Percentiles rank a stretch among this genome's conserved stretches.
Conservation (phyloP, 2,113 vertebrate species). For the Aepyceros melampus region DNA sequence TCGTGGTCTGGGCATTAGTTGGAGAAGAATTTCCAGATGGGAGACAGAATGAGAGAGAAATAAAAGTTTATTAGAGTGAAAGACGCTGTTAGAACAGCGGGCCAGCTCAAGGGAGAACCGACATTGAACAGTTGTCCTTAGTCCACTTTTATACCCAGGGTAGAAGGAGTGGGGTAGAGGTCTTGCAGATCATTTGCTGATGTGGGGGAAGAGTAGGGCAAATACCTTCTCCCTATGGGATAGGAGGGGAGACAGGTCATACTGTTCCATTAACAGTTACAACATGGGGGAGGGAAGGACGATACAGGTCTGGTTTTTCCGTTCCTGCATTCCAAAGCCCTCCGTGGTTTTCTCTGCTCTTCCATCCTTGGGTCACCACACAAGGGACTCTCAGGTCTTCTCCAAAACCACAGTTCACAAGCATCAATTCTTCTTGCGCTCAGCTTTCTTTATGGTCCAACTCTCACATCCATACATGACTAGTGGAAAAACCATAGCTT, state of each 20-base stretch:
- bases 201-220: not conserved
- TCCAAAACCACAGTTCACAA: not conserved
- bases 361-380: not conserved
- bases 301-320: not conserved
- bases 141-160: not conserved
- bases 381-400: not conserved
- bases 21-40: not conserved
- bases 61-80: not conserved
- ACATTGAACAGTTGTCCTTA: not conserved
- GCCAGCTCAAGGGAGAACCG: not conserved
- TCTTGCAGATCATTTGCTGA: not conserved
- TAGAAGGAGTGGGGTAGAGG: not conserved
- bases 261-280: not conserved
- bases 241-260: not conserved
- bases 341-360: not conserved
- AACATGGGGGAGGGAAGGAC: not conserved
- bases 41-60: not conserved
- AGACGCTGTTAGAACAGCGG: not conserved
- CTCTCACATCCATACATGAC: not conserved
- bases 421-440: not conserved
- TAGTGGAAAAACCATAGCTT: not conserved
- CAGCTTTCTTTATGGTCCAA: not conserved
- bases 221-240: not conserved
- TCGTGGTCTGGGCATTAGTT: rapidly evolving
- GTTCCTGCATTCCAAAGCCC: not conserved